These are phyloP conservation scores for Rhinopomastus cyanomelas DNA, from an alignment of 2,113 vertebrate genomes.

Conservation along the genomic window DNA sequence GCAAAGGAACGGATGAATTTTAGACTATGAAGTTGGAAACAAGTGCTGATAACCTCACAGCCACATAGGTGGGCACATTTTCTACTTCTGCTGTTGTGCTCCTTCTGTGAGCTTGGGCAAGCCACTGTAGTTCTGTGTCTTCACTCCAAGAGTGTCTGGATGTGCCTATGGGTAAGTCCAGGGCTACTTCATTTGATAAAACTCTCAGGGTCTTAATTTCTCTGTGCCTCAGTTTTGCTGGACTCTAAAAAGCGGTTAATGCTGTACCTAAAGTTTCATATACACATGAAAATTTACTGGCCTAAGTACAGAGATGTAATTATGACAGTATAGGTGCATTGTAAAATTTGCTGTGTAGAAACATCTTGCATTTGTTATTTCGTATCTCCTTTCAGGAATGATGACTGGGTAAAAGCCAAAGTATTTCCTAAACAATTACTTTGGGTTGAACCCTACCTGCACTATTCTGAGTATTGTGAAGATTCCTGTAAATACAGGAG, in stretches of 20 bases:
- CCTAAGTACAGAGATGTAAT: background rate
- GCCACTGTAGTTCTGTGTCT: background rate
- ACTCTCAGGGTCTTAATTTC: background rate
- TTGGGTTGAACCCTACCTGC: background rate
- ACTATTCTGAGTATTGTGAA: accelerated
- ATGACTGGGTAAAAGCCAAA: background rate
- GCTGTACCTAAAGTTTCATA: background rate
- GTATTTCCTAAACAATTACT: background rate
- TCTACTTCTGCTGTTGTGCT: background rate
- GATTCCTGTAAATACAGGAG: background rate
- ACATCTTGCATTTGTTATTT: background rate
- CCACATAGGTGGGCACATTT: background rate
- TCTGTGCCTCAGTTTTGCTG: background rate
- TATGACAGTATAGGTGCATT: background rate
- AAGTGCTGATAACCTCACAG: background rate
- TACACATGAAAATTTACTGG: background rate
- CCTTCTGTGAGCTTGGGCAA: background rate
- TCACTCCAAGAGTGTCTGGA: background rate
- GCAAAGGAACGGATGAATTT: background rate
- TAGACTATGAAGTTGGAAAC: background rate
- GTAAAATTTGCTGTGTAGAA: background rate
- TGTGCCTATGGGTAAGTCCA: background rate
- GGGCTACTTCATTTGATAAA: background rate
- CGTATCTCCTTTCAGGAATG: background rate
- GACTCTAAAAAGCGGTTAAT: background rate